These are phyloP conservation scores for Ophioderma brevispina DNA, from an alignment of 35 echinoderm and acorn worm species.

Conservation along the genomic window DNA sequence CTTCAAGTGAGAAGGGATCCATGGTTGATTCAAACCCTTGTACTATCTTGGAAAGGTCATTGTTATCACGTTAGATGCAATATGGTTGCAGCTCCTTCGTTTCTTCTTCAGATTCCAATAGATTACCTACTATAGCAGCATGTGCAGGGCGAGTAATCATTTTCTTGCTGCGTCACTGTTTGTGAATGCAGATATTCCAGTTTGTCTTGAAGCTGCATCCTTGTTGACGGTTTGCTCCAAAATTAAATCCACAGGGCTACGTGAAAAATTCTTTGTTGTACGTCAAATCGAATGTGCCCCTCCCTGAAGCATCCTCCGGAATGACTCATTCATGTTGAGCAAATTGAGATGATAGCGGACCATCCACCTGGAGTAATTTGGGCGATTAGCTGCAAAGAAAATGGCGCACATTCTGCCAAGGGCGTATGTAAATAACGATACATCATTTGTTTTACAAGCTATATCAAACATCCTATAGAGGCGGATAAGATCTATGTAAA, in stretches of 20 bases:
- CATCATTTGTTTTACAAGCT: slow-evolving; percentile 24
- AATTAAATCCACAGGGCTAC: slow-evolving; percentile 61
- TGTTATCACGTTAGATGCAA: slow-evolving; percentile 40
- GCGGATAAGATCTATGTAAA: slow-evolving; percentile 9
- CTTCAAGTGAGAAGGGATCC: not conserved
- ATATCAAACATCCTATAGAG: not conserved
- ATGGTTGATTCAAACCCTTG: not conserved
- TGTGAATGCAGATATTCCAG: not conserved
- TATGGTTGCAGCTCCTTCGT: slow-evolving; percentile 18
- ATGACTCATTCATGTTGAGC: slow-evolving; percentile 21
- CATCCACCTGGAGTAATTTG: slow-evolving; percentile 72
- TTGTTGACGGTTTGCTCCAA: slow-evolving; percentile 77
- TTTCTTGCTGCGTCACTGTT: not conserved
- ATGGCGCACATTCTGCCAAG: slow-evolving; percentile 25
- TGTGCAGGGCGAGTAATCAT: not conserved
- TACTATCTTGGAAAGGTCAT: not conserved
- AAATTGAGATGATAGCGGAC: slow-evolving; percentile 62
- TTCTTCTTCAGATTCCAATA: slow-evolving; percentile 15
- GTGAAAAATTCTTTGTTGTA: slow-evolving; percentile 37
- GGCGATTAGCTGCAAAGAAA: slow-evolving; percentile 69
- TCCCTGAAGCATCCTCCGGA: slow-evolving; percentile 12
- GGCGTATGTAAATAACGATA: slow-evolving; percentile 6
- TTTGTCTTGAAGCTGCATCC: slow-evolving; percentile 67
- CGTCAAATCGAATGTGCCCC: slow-evolving; percentile 64
- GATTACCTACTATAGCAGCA: slow-evolving; percentile 25